Base-by-base conservation (phyloP, 2,797 vertebrate species). In the Cynodonichthys magdalenae region DNA sequence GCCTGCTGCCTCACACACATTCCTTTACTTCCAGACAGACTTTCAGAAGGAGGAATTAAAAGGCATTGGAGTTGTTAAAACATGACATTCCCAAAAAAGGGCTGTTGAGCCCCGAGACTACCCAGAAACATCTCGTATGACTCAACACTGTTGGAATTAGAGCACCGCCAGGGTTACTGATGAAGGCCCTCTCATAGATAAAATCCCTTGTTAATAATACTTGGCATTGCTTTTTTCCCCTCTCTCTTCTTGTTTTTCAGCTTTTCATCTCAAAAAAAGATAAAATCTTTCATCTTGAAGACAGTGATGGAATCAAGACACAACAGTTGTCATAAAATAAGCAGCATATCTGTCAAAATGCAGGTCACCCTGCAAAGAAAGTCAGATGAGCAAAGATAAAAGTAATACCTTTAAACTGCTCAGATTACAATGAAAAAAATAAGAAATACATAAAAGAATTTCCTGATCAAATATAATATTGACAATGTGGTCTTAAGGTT, bases 1-100 rank as follows among this genome's bases (percentile, higher is more conserved):
- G 93, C 93, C 92, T 85, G 84, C 85, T 87, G 90, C 91, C 94
- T 83, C 89, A 91, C 88, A 91, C 94, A 94, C 95, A 97, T 96
- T 95, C 94, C 92, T 93, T 83, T 89, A 89, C 92, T 94, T 96
- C 90, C 92, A 96, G 95, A 97, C 95, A 95, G 95, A 93, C 95
- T 95, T 97, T 93, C 94, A 94, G 89, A 89, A 91, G 87, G 80
- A 24, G 86, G 86, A 88, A 87, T 88, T 83, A 92, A 95, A 94
- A 94, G 94, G 93, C 95, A 95, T 88, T 91, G 89, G 94, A 89
- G 93, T 84, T 95, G 95, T 96, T 88, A 90, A 90, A 95, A 97
- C 95, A 98, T 96, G 96, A 98, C 95, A 97, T 99, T 97, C 94
- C 97, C 97, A 96, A 98, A 99, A 95, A 98, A 97, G 90, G 97